Conservation (phyloP, 2,888 invertebrate species). For the Caenorhabditis imperialis region DNA sequence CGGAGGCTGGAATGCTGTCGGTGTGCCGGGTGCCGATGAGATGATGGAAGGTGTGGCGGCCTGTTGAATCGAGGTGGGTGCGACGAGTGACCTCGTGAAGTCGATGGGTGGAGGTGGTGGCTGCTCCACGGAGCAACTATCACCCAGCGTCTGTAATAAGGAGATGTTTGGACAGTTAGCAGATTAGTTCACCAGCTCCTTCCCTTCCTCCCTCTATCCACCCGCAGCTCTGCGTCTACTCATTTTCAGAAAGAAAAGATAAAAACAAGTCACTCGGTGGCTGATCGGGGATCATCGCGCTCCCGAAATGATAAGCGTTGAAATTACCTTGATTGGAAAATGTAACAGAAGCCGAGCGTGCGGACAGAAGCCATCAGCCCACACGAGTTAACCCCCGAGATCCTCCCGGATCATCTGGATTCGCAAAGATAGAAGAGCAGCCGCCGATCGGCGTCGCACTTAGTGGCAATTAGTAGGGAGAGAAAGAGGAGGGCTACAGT, state of each 20-base stretch:
- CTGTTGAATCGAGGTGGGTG: slow-evolving; percentile 17
- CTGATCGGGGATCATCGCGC: slow-evolving; percentile 5
- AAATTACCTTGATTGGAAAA: slow-evolving; percentile 31
- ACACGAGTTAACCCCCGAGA: slow-evolving; percentile 30
- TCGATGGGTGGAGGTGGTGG: slow-evolving; percentile 47
- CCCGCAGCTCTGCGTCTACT: not conserved
- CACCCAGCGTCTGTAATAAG: slow-evolving; percentile 48
- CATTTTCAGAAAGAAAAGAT: slow-evolving; percentile 4
- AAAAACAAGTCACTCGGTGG: slow-evolving; percentile 21
- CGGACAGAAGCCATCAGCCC: slow-evolving; percentile 7
- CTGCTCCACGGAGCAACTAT: slow-evolving; percentile 49
- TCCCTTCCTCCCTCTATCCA: too few relatives aligned
- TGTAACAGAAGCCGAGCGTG: slow-evolving; percentile 11
- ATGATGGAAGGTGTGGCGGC: slow-evolving; percentile 6
- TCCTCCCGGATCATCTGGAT: slow-evolving; percentile 11
- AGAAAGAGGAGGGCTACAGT: not conserved
- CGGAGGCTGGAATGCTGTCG: slow-evolving; percentile 45
- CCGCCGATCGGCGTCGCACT: not conserved
- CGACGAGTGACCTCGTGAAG: slow-evolving; percentile 25
- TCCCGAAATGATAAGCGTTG: slow-evolving; percentile 10
- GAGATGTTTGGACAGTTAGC: not conserved
- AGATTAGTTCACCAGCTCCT: too few relatives aligned
- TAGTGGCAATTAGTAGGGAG: not conserved
- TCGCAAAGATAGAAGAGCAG: not conserved
- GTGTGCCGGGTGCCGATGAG: slow-evolving; percentile 29